Base-by-base conservation (phyloP, 1,140 invertebrate genomes). In the Gonioctena quinquepunctata region DNA sequence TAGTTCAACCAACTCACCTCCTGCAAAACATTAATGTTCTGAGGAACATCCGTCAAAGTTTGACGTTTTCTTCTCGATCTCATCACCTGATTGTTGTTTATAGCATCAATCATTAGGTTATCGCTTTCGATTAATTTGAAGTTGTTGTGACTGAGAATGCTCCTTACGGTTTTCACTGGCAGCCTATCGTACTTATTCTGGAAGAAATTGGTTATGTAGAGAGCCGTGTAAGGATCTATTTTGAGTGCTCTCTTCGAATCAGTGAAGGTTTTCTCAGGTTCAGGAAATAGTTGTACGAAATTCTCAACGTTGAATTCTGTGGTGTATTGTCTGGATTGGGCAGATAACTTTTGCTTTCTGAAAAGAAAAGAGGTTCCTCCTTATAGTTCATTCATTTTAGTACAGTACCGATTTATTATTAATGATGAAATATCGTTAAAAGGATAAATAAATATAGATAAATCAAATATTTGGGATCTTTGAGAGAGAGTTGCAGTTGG, bases 291-390 rank as follows among this genome's bases (percentile, higher is more conserved):
- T 23, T 49, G 19, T 7, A 90, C 64, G 77, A 90, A 89, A 13
- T 86, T 81, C 52, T 84, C 76, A 2, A 88, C 77, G 26, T 85
- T 73, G 65, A 89, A 88, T 2, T 85, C 77, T 0, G 50, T 78
- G 0, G 82, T 87, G 26, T 85, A 87, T 25, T 85, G 81, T 18
- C 81, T 80, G 22, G 83, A 73, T 28, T 84, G 82, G 2, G 59
- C 83, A 70, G 0, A 79, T 73, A 7, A 81, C 74, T 75, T 82
- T 62, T 69, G 74, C 66, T 66, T 71, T 66, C 60, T 78, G 66
- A 23, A 42, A 60, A 68, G 11, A 54, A 19, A 54, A 42, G 28
- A 42, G 16, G 13, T n/a, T n/a, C n/a, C n/a, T n/a, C n/a, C n/a
- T n/a, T n/a, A n/a, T n/a, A n/a, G n/a, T n/a, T n/a, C n/a, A n/a